Percentiles rank a stretch among this genome's conserved stretches.
Conservation (phyloP, 2,888 invertebrate species). For the Trichogramma dendrolimi region DNA sequence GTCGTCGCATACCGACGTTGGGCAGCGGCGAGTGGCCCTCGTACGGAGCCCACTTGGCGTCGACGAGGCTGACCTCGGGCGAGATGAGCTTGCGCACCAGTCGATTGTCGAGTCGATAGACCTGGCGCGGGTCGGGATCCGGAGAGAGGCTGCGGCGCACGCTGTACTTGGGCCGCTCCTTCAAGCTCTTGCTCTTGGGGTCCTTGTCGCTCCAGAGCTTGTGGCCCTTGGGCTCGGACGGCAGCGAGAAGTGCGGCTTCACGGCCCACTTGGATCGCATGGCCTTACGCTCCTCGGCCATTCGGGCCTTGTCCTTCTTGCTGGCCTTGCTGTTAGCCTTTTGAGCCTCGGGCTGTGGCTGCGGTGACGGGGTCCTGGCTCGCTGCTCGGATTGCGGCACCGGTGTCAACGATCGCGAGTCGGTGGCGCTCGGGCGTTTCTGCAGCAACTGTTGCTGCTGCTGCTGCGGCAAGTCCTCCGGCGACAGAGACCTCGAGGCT, state of each 20-base stretch:
- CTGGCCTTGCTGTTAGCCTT: conserved; percentile 35
- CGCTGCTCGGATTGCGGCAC: background rate
- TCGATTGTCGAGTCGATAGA: conserved; percentile 41
- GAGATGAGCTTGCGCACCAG: conserved; percentile 45
- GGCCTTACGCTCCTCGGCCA: conserved; percentile 30
- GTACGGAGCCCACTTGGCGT: conserved; percentile 48
- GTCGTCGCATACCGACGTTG: conserved; percentile 44
- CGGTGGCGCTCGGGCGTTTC: background rate
- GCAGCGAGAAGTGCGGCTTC: conserved; percentile 47
- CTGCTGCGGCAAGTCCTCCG: background rate
- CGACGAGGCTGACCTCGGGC: conserved; percentile 43
- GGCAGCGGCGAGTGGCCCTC: conserved; percentile 47
- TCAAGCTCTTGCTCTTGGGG: conserved; percentile 45
- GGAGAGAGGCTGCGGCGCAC: conserved; percentile 48
- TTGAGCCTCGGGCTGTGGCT: conserved; percentile 24
- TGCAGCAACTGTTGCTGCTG: background rate
- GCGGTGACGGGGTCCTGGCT: background rate
- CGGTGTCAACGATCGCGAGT: background rate
- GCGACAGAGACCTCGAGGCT: background rate
- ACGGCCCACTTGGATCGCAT: conserved; percentile 45
- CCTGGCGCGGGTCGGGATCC: conserved; percentile 45
- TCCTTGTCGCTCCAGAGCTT: conserved; percentile 38
- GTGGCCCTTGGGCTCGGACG: conserved; percentile 42
- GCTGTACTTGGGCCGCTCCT: conserved; percentile 47
- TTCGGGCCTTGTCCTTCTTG: conserved; percentile 28